phyloP scores from a whole-genome alignment of 2,113 vertebrate species.

The Aspiorhynchus laticeps region DNA sequence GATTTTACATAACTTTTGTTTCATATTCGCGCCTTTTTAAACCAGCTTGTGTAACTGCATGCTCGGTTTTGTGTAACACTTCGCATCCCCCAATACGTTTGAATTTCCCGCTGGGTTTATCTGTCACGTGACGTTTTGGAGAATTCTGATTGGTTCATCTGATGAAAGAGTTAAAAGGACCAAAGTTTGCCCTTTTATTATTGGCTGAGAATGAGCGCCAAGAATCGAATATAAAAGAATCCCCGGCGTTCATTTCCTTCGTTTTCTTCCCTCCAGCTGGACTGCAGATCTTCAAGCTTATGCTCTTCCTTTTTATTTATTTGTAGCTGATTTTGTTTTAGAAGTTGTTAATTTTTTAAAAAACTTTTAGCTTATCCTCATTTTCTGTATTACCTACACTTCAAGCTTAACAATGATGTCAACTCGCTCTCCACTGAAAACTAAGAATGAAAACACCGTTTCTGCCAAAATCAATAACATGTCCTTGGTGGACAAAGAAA shows the following conservation, averaged over 20 bases:
- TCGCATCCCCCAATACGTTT: slow-evolving; percentile 40
- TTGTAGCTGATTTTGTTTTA: not conserved
- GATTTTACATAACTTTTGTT: not conserved
- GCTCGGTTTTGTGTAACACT: slow-evolving; percentile 53
- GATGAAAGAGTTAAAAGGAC: slow-evolving; percentile 55
- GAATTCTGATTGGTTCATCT: slow-evolving; percentile 64
- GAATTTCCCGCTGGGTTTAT: slow-evolving; percentile 58
- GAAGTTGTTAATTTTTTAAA: no score
- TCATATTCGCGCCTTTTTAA: slow-evolving; percentile 41
- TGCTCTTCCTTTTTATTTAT: not conserved
- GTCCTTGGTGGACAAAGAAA: slow-evolving; percentile 85
- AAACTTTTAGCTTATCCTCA: not conserved
- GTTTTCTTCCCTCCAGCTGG: slow-evolving; percentile 5
- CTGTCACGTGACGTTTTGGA: not conserved
- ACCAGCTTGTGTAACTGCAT: not conserved
- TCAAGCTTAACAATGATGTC: slow-evolving; percentile 73
- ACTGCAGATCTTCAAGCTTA: not conserved
- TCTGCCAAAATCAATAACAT: slow-evolving; percentile 68
- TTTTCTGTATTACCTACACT: not conserved
- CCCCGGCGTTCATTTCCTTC: not conserved
- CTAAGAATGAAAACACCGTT: slow-evolving; percentile 65
- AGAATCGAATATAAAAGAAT: slow-evolving; percentile 61
- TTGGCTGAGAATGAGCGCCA: slow-evolving; percentile 73
- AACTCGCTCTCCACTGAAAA: slow-evolving; percentile 74
- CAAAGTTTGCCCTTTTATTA: slow-evolving; percentile 13